Evolutionary conservation across 2,797 vertebrate genomes (phyloP), one percentile per base, ranked within the genome.

Genomic region (Passerculus sandwichensis): DNA sequence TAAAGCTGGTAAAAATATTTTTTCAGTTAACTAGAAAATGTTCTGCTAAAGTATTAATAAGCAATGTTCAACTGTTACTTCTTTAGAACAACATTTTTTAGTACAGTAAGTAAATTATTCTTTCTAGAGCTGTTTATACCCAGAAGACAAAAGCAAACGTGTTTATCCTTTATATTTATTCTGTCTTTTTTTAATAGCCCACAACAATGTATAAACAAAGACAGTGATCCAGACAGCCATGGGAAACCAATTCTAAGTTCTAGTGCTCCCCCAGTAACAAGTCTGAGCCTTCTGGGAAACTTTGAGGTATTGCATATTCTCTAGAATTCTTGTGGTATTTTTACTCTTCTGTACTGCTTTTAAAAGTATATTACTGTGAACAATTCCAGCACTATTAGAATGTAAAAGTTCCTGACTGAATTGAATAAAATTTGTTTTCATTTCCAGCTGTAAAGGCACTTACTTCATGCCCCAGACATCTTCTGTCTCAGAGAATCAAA

Each of bases 261-360:
- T 95, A 99, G 99, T 82, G 99, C 99, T 97, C 99, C 99, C 95
- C 98, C 98, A 91, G 98, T 98, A 94, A 98, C 98, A 96, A 99
- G 98, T 98, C 99, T 99, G 96, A 99, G 99, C 97, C 98, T 99
- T 91, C 98, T 99, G 96, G 99, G 99, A 97, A 99, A 99, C 98
- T 99, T 99, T 98, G 99, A 99, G 99, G 99, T 99, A 99, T 78
- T 95, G 74, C 90, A 93, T 79, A 73, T 91, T 94, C 72, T 91
- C 32, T 74, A 50, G 60, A 95, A 96, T 70, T 88, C 60, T 77
- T 95, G 89, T 92, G 85, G 75, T 88, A 59, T 94, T 92, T 80
- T 91, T 90, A 79, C 71, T 75, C 34, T 72, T 90, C 29, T 91
- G 51, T 75, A 73, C 44, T 81, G 44, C 71, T 89, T 93, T 92